phyloP scores from a whole-genome alignment of 2,113 vertebrate species.

The Hemiscyllium ocellatum region DNA sequence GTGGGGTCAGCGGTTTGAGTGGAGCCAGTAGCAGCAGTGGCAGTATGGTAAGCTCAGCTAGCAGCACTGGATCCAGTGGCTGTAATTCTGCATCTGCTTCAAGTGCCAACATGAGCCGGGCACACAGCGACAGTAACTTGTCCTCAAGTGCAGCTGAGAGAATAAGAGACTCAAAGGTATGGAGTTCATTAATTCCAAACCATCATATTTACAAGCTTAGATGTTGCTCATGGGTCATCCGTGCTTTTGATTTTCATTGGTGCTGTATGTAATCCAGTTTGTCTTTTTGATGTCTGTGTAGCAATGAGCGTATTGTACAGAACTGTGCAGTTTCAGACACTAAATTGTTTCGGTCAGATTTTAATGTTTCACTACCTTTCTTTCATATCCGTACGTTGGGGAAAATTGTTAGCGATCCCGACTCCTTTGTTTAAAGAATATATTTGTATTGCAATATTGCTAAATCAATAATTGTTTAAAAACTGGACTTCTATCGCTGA shows the following conservation, averaged over 20 bases:
- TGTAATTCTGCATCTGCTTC: constrained; percentile 75
- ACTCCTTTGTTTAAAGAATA: background rate
- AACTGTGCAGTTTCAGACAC: background rate
- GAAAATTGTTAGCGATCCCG: background rate
- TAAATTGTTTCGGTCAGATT: too few species aligned
- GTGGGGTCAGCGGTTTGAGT: constrained; percentile 73
- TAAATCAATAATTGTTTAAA: background rate
- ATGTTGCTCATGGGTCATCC: background rate
- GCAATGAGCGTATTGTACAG: background rate
- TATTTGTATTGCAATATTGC: background rate
- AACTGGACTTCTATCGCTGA: background rate
- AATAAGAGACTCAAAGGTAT: constrained; percentile 96
- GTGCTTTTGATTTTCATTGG: background rate
- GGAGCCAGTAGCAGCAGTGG: constrained; percentile 80
- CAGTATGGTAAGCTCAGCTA: constrained; percentile 88
- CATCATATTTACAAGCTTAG: background rate
- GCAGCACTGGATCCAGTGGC: constrained; percentile 69
- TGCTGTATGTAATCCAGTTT: background rate
- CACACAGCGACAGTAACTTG: constrained; percentile 91
- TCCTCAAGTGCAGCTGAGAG: constrained; percentile 85
- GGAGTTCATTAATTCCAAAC: constrained; percentile 35
- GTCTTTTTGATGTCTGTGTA: background rate
- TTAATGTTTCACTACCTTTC: background rate
- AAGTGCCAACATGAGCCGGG: constrained; percentile 82
- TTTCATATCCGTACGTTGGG: background rate